phyloP scores from a whole-genome alignment of 2,113 vertebrate genomes.

The Protobothrops flavoviridis region DNA sequence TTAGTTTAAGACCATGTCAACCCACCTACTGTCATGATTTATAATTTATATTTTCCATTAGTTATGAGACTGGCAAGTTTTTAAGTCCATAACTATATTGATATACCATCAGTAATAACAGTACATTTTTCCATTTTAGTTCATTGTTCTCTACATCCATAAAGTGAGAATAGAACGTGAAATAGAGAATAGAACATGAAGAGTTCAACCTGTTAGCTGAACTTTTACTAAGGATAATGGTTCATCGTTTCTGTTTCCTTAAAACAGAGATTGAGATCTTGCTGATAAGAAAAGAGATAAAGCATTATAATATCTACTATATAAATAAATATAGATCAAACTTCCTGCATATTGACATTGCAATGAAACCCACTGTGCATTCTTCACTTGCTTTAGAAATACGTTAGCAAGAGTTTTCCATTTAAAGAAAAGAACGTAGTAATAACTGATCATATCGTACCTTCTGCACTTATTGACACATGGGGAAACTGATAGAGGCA shows the following conservation, averaged over 20 bases:
- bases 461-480: constrained; percentile 13
- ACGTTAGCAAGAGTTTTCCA: constrained; percentile 24
- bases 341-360: constrained; percentile 12
- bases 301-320: constrained; percentile 34
- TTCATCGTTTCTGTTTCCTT: constrained; percentile 41
- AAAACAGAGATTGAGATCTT: constrained; percentile 39
- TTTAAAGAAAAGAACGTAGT: constrained; percentile 31
- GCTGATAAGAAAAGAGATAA: constrained; percentile 39
- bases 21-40: background rate
- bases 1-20: background rate
- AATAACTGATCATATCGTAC: background rate
- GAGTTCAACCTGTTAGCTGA: background rate
- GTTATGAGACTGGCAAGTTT: background rate
- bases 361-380: constrained; percentile 14
- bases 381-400: constrained; percentile 20
- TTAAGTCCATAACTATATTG: background rate
- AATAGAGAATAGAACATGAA: constrained; percentile 40
- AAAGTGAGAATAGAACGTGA: constrained; percentile 48
- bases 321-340: constrained; percentile 20
- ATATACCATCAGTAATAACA: background rate
- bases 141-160: constrained; percentile 45
- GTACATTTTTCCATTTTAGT: constrained; percentile 51
- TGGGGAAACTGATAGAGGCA: constrained; percentile 43
- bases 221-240: constrained; percentile 41
- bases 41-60: constrained; percentile 3